These are phyloP conservation scores for Esox masquinongy DNA, from an alignment of 2,797 vertebrate genomes.

Conservation along the genomic window DNA sequence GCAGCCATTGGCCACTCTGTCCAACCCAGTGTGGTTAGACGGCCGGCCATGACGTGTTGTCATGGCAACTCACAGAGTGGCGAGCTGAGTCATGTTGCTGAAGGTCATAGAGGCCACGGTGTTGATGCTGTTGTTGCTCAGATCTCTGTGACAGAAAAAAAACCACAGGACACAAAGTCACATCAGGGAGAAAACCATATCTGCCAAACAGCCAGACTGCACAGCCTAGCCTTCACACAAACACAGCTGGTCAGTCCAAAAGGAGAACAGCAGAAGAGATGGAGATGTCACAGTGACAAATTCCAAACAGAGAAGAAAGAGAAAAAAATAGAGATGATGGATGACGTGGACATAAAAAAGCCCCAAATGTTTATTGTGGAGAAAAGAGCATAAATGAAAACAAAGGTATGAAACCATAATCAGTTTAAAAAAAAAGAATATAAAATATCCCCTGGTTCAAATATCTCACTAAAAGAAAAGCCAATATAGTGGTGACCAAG, in stretches of 20 bases:
- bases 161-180: not conserved
- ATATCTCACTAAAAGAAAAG: too few relatives aligned
- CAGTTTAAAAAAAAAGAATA: too few relatives aligned
- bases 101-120: slow-evolving; percentile 86
- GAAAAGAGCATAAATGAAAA: too few relatives aligned
- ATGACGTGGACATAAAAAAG: too few relatives aligned
- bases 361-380: too few relatives aligned
- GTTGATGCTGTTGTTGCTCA: slow-evolving; percentile 98
- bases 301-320: too few relatives aligned
- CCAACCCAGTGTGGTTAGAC: slow-evolving; percentile 7
- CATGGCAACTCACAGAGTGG: slow-evolving; percentile 86
- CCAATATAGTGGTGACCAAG: too few relatives aligned
- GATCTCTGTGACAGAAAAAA: slow-evolving; percentile 77
- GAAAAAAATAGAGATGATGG: too few relatives aligned
- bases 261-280: too few relatives aligned
- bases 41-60: slow-evolving; percentile 2
- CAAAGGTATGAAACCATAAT: too few relatives aligned
- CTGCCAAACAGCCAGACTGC: not conserved
- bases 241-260: not conserved
- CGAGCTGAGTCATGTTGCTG: slow-evolving; percentile 95
- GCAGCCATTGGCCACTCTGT: not conserved
- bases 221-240: not conserved
- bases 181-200: not conserved
- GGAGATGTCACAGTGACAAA: too few relatives aligned
- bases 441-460: too few relatives aligned